Percentiles rank a stretch among this genome's conserved stretches.
These are phyloP conservation scores for Zenarchopterus dispar DNA, from an alignment of 2,797 vertebrate species.

Conservation along the genomic window DNA sequence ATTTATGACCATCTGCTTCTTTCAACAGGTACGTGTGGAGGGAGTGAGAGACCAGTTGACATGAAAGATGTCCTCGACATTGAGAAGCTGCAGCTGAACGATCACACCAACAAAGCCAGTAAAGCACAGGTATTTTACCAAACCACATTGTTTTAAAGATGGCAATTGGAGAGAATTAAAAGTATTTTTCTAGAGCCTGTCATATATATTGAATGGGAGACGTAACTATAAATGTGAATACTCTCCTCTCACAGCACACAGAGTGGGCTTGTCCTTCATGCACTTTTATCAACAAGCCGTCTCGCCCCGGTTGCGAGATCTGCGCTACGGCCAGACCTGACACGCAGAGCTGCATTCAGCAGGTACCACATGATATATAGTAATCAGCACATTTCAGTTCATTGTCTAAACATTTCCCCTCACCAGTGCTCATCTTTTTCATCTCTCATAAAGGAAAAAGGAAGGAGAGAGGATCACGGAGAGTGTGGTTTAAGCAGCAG, in stretches of 20 bases:
- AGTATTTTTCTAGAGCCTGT: background rate
- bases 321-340: constrained; percentile 85
- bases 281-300: constrained; percentile 92
- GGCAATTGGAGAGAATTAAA: background rate
- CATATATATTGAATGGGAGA: background rate
- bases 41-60: constrained; percentile 62
- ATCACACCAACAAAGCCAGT: constrained; percentile 65
- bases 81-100: constrained; percentile 73
- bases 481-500: constrained; percentile 66
- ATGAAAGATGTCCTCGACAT: constrained; percentile 78
- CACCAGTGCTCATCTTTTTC: background rate
- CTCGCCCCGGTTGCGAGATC: constrained; percentile 93
- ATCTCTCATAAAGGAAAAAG: constrained; percentile 68
- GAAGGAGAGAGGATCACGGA: constrained; percentile 68
- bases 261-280: constrained; percentile 93
- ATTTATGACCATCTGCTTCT: background rate
- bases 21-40: constrained; percentile 45
- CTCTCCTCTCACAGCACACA: constrained; percentile 61
- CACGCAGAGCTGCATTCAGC: constrained; percentile 71
- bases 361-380: constrained; percentile 59
- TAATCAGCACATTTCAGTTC: background rate
- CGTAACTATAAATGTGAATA: background rate
- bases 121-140: constrained; percentile 74
- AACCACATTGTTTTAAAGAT: background rate
- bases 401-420: background rate